Evolutionary conservation across 2,797 vertebrate species (phyloP), one percentile per base, ranked within the genome.

Genomic region (Steatocranus sp.): DNA sequence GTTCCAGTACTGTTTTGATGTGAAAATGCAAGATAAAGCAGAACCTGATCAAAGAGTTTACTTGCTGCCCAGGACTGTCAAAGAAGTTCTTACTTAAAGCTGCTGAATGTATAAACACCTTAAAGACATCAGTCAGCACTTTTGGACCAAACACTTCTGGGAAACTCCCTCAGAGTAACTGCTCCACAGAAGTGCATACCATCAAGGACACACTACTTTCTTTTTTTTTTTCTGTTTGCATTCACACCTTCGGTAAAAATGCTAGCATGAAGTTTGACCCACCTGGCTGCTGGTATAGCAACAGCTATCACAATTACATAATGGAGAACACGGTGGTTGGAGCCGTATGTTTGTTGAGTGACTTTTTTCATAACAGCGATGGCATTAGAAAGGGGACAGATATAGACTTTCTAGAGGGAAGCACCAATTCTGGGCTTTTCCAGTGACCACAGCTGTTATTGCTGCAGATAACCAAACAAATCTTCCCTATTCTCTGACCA

Each of bases 1-100:
- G 49, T 58, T 83, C 11, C 4, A 41, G 79, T 79, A 82, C 78
- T 86, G 54, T 87, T 81, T 63, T 43, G 58, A 83, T 38, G 51
- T 10, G 25, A 17, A 73, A 30, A 30, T 73, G 4, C 53, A 78
- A 38, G n/a, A 85, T 73, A 46, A 38, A 34, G 50, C 34, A 43
- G 38, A 2, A 8, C 18, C 38, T 11, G 54, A 10, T 32, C 20
- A 54, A 75, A 41, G 30, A 6, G 46, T 66, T n/a, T n/a, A 56
- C 14, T 30, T 56, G 53, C 63, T 76, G 5, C 7, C 11, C 12
- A 1, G 36, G 34, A 74, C 58, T 36, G 32, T 56, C 46, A 27
- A 54, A 56, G 56, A 5, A 54, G 49, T 61, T 78, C 41, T 75
- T 11, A 36, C 5, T 15, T 50, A 27, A 80, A 80, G 51, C 53